Conservation (phyloP, 2,888 invertebrate species). For the Morpho helenor region DNA sequence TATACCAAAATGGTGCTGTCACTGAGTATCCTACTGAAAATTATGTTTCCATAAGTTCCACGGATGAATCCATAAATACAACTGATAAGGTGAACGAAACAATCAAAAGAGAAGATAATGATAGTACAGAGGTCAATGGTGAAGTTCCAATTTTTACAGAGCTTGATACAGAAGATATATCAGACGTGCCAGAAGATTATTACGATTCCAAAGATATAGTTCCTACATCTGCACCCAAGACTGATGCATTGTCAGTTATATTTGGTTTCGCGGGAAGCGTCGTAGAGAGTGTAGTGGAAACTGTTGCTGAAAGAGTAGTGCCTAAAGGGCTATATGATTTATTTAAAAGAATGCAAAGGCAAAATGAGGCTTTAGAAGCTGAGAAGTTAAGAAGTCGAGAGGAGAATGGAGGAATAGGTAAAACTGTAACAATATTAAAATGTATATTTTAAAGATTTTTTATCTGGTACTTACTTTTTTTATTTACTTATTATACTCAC, state of each 20-base stretch:
- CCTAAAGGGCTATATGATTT: conserved; percentile 66
- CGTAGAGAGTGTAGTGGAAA: conserved; percentile 65
- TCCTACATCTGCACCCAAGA: conserved; percentile 62
- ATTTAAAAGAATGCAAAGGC: conserved; percentile 68
- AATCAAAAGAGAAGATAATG: conserved; percentile 20
- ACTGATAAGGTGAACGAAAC: conserved; percentile 25
- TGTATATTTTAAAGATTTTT: background rate
- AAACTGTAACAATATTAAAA: background rate
- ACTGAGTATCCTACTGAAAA: conserved; percentile 8
- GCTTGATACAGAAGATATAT: conserved; percentile 51
- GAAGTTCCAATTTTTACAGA: conserved; percentile 60
- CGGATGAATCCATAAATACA: conserved; percentile 21
- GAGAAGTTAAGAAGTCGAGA: conserved; percentile 67
- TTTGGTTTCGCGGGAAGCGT: conserved; percentile 71
- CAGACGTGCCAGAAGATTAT: conserved; percentile 66
- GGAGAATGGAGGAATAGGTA: conserved; percentile 73
- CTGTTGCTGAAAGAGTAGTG: conserved; percentile 66
- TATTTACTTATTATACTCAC: no score
- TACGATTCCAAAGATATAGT: conserved; percentile 66
- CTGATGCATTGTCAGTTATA: conserved; percentile 63
- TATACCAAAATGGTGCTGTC: background rate
- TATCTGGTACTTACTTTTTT: no score
- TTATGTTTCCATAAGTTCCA: conserved; percentile 6
- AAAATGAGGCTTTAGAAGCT: conserved; percentile 66
- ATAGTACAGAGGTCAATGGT: conserved; percentile 38